Evolutionary conservation across 1,140 invertebrate genomes (phyloP).

Genomic region (Anastatus disparis): DNA sequence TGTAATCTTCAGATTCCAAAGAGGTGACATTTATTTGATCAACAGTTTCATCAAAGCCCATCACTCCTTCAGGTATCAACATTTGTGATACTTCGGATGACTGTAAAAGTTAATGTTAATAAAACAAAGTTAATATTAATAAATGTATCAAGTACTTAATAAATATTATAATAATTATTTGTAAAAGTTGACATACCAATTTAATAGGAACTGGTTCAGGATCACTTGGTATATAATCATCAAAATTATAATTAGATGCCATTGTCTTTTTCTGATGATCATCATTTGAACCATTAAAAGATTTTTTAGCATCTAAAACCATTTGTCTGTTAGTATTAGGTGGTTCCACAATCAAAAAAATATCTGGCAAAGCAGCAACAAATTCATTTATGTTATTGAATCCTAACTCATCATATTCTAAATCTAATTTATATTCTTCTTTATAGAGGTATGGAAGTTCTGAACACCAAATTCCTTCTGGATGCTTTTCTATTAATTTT

Average conservation of each 20-base stretch:
- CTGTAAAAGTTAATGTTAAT: slow-evolving; percentile 42
- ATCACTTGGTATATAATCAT: slow-evolving; percentile 33
- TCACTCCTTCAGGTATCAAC: slow-evolving; percentile 49
- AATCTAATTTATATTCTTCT: slow-evolving; percentile 49
- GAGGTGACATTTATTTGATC: slow-evolving; percentile 47
- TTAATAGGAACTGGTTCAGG: slow-evolving; percentile 44
- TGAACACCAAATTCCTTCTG: slow-evolving; percentile 60
- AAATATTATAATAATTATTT: slow-evolving; percentile 3
- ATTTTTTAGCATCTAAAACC: slow-evolving; percentile 49
- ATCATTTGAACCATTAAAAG: not conserved
- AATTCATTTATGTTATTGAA: slow-evolving; percentile 56
- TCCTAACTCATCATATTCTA: slow-evolving; percentile 56
- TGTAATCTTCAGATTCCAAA: slow-evolving; percentile 32
- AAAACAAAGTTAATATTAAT: not conserved
- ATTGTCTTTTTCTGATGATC: slow-evolving; percentile 12
- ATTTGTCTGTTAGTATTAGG: slow-evolving; percentile 47
- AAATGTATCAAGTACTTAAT: too few species aligned
- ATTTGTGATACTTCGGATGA: slow-evolving; percentile 33
- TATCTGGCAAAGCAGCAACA: slow-evolving; percentile 52
- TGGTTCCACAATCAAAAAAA: slow-evolving; percentile 51
- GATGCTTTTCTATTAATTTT: slow-evolving; percentile 53
- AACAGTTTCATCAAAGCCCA: slow-evolving; percentile 52
- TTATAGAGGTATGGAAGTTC: slow-evolving; percentile 54
- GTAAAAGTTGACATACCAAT: slow-evolving; percentile 45
- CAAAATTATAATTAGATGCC: slow-evolving; percentile 39